Base-by-base conservation (phyloP, 2,113 vertebrate species). In the Neotoma lepida region DNA sequence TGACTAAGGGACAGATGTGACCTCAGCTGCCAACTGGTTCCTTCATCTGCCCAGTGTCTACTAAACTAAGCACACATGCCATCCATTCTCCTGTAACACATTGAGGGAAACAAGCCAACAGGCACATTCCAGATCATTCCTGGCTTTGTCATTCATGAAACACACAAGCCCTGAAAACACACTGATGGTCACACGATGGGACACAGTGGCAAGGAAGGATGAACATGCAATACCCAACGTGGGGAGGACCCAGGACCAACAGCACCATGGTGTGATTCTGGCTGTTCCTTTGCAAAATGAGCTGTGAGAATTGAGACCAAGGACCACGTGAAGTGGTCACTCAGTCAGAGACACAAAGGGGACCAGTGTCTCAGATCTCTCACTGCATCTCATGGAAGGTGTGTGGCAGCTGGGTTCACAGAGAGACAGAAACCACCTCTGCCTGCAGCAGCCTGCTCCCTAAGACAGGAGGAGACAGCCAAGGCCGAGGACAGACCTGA, bases 401-500 rank as follows among this genome's bases (percentile, higher is more conserved):
- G 0, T 1, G 22, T 0, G 15, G 56, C n/a, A 61, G 41, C 6
- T 63, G 4, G 22, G 9, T 12, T 64, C n/a, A 54, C 2, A 13
- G 7, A 33, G 39, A 44, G 24, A 35, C 33, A 63, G 9, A 51
- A n/a, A 56, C 17, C 35, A 35, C 15, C n/a, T 63, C 54, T 1
- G 24, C 9, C 71, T 28, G 3, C 8, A 41, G 58, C 0, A 8
- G 56, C 12, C 71, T 63, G 80, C 49, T 74, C 66, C n/a, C 44
- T 64, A 39, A 28, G 58, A 39, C 39, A 2, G 18, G 9, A 54
- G n/a, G 35, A 18, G 24, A 13, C 3, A 2, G 39, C 39, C 39
- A 33, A 1, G 3, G 33, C 46, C 61, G 26, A 20, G 30, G 1
- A 6, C n/a, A 10, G 18, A 35, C 13, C 22, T 17, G 20, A 26